Base-by-base conservation (phyloP, 2,888 invertebrate species). In the Esperia sulphurella region DNA sequence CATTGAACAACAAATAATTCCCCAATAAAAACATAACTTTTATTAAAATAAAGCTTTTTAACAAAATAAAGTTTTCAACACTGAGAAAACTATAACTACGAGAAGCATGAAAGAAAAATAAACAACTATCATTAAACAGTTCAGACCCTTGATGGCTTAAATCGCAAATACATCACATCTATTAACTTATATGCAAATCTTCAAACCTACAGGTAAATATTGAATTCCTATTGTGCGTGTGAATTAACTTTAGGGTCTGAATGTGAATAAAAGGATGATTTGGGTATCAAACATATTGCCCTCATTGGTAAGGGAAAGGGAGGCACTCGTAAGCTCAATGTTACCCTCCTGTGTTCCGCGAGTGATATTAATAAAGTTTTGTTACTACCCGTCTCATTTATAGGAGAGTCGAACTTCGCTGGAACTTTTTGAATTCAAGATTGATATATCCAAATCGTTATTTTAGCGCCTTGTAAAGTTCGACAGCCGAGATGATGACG, bases 351-450 rank as follows among this genome's bases (percentile, higher is more conserved):
- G 39, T 13, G 37, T 40, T 52, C 52, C 39, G 49, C 45, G 53
- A 50, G 54, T 57, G 55, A 65, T 72, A 71, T 71, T 75, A 75
- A 72, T 68, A 74, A 71, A 71, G 71, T 75, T 75, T 68, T 57
- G 59, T 59, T 54, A 55, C 48, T 35, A 51, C 41, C 52, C 40
- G 55, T 54, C 60, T 52, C 50, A 59, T 50, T 55, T 45, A 47
- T 33, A 35, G 13, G 13, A 33, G 14, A 9, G n/a, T n/a, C 13
- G 33, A 45, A 46, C 31, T 46, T 46, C 21, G 31, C 21, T 28
- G 4, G 0, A 52, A 48, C 45, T 53, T 43, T 48, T 48, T 45
- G 48, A 50, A 50, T 45, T 28, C 40, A 21, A 49, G 49, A 57
- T 59, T 55, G 48, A 55, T 51, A 50, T 53, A 55, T 49, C 45